phyloP scores from a whole-genome alignment of 2,888 invertebrate genomes.

The Dioctria rufipes region DNA sequence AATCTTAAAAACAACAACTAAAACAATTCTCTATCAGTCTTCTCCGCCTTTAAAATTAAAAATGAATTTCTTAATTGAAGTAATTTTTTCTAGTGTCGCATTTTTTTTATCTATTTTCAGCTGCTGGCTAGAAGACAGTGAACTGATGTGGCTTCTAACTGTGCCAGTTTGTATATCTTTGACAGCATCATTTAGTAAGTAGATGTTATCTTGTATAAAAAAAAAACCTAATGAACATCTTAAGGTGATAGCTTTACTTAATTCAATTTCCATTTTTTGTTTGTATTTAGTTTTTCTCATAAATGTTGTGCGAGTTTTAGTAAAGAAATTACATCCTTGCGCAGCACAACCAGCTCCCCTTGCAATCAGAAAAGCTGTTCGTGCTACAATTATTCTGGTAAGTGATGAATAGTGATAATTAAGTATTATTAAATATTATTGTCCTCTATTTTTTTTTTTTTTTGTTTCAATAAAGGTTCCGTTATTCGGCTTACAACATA shows the following conservation, averaged over 20 bases:
- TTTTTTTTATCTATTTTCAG: slow-evolving; percentile 68
- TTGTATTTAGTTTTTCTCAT: slow-evolving; percentile 75
- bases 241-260: not conserved
- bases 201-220: not conserved
- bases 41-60: not conserved
- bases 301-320: slow-evolving; percentile 78
- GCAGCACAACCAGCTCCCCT: slow-evolving; percentile 76
- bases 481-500: slow-evolving; percentile 81
- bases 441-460: not conserved
- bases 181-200: slow-evolving; percentile 75
- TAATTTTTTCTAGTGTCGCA: not conserved
- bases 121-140: slow-evolving; percentile 79
- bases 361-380: slow-evolving; percentile 77
- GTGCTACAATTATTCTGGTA: slow-evolving; percentile 81
- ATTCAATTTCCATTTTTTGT: not conserved
- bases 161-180: slow-evolving; percentile 77
- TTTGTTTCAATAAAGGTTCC: slow-evolving; percentile 73
- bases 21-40: too few relatives aligned
- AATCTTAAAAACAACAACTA: not conserved
- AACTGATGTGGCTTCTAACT: slow-evolving; percentile 77
- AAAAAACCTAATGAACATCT: not conserved
- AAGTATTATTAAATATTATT: slow-evolving; percentile 1
- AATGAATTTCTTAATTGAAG: not conserved
- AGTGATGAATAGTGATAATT: slow-evolving; percentile 50
- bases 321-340: slow-evolving; percentile 77